Conservation (phyloP, 2,888 invertebrate genomes). For the Biston betularia region DNA sequence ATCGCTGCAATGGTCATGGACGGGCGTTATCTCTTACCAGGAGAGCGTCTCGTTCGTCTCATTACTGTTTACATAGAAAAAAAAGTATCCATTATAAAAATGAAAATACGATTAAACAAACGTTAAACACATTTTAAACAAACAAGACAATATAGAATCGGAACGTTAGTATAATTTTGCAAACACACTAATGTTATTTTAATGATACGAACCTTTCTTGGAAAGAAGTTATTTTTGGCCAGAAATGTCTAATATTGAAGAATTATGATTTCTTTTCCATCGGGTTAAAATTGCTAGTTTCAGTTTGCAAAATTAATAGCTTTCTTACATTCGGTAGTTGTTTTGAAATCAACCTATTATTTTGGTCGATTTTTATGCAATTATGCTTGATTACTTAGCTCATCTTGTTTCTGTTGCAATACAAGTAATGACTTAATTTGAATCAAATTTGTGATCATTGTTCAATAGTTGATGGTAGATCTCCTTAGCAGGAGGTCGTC, state of each 20-base stretch:
- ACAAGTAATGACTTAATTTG: constrained; percentile 11
- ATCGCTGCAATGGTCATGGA: no score
- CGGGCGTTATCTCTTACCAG: no score
- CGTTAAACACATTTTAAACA: background rate
- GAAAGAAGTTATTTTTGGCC: constrained; percentile 14
- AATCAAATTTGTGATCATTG: background rate
- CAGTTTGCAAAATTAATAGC: constrained; percentile 2
- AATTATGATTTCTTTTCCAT: constrained; percentile 8
- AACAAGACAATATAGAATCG: constrained; percentile 15
- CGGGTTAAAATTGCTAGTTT: constrained; percentile 16
- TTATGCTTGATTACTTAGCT: background rate
- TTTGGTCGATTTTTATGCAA: constrained; percentile 1
- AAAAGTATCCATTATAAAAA: no score
- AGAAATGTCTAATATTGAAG: constrained; percentile 2
- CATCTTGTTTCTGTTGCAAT: background rate
- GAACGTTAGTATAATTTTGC: constrained; percentile 1
- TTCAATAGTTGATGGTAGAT: background rate
- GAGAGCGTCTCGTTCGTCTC: no score
- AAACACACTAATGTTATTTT: constrained; percentile 25
- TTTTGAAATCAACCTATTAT: constrained; percentile 3
- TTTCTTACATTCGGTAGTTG: background rate
- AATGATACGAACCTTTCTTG: constrained; percentile 22
- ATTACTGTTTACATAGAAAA: no score
- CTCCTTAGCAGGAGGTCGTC: no score
- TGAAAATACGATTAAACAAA: constrained; percentile 4